phyloP scores from a whole-genome alignment of 2,797 vertebrate genomes.

The Psittacula echo region DNA sequence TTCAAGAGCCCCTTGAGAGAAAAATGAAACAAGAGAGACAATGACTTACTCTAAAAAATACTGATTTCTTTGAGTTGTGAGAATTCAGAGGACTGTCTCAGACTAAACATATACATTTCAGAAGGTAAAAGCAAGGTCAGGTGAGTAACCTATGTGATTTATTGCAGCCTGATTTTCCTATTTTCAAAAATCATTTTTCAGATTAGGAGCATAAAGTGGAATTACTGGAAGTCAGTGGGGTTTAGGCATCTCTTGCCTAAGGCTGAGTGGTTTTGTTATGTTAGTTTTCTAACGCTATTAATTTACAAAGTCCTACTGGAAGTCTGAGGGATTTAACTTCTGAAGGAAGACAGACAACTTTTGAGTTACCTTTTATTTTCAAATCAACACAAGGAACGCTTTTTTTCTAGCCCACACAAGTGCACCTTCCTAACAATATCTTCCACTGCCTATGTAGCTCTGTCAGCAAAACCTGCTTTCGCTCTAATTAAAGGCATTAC shows the following conservation, averaged over 20 bases:
- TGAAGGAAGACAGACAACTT: not conserved
- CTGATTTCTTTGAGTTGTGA: not conserved
- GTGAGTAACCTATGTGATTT: not conserved
- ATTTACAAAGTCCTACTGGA: not conserved
- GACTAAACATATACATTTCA: not conserved
- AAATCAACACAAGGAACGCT: not conserved
- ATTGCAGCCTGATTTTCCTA: not conserved
- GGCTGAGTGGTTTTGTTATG: not conserved
- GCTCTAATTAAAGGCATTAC: not conserved
- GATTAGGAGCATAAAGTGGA: not conserved
- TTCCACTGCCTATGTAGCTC: not conserved
- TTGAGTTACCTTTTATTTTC: not conserved
- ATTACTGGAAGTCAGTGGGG: not conserved
- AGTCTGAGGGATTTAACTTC: not conserved
- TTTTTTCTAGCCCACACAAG: not conserved
- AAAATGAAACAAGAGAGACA: not conserved
- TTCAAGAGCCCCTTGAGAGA: not conserved
- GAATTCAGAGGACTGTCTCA: not conserved
- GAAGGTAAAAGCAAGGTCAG: not conserved
- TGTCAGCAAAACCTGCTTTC: not conserved
- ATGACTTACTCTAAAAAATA: not conserved
- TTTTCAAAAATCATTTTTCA: not conserved
- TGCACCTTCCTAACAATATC: fast-evolving
- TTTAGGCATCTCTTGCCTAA: not conserved
- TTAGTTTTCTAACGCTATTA: not conserved